Percentiles rank a stretch among this genome's conserved stretches.
Evolutionary conservation across 1,140 invertebrate species (phyloP).

Genomic region (Cydia splendana): DNA sequence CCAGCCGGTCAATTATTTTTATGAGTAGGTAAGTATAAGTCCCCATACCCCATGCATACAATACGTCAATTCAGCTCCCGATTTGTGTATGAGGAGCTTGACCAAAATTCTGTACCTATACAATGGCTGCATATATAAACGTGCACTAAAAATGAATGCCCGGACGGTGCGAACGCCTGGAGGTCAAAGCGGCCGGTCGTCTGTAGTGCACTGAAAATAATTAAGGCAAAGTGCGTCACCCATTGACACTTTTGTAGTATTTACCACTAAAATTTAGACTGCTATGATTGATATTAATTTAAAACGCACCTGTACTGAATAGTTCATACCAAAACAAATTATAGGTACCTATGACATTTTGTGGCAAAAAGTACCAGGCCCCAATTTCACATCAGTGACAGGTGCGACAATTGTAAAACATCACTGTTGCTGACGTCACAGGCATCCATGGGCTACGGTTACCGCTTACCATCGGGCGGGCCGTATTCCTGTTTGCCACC

Average conservation of each 20-base stretch:
- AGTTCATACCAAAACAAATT: too few species aligned
- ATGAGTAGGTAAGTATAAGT: too few species aligned
- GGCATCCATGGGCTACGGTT: too few species aligned
- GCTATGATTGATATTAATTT: neutral
- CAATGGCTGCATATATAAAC: conserved; percentile 15
- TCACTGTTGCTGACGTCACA: too few species aligned
- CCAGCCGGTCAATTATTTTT: too few species aligned
- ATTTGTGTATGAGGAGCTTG: neutral
- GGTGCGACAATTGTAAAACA: too few species aligned
- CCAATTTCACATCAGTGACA: too few species aligned
- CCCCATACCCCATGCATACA: neutral
- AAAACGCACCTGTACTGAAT: neutral
- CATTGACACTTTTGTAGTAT: neutral
- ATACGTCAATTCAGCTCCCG: neutral
- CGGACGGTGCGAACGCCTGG: conserved; percentile 17
- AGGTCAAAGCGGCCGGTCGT: conserved; percentile 16
- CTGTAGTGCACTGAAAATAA: conserved; percentile 25
- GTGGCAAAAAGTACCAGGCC: too few species aligned
- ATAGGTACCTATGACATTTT: too few species aligned
- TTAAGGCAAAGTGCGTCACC: conserved; percentile 16
- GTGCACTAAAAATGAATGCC: conserved; percentile 16
- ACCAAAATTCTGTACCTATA: neutral
- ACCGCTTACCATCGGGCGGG: too few species aligned
- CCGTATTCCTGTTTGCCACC: too few species aligned
- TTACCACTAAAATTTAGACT: neutral